These are phyloP conservation scores for Rapana venosa DNA, from an alignment of 2,888 invertebrate genomes.

Conservation along the genomic window DNA sequence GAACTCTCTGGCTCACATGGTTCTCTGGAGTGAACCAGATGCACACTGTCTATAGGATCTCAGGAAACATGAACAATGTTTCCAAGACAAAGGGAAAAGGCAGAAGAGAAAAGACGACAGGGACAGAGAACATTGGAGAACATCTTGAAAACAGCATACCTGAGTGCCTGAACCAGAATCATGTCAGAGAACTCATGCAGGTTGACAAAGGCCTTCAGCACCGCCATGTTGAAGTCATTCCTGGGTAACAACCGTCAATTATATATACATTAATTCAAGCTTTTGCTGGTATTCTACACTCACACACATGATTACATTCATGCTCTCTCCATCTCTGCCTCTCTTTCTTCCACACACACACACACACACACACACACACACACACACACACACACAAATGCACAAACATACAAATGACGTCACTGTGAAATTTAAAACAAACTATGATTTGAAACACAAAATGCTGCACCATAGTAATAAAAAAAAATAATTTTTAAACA, in stretches of 20 bases:
- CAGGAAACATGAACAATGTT: neutral
- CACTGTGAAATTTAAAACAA: too few species aligned
- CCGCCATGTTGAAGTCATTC: slow-evolving; percentile 96
- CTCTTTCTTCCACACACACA: too few species aligned
- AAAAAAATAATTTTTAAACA: too few species aligned
- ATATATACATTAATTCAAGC: neutral
- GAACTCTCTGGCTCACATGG: too few species aligned
- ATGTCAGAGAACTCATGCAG: slow-evolving; percentile 98
- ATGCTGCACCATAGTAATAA: too few species aligned
- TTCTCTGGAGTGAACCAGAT: too few species aligned
- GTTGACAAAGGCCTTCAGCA: slow-evolving; percentile 95
- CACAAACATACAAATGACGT: neutral
- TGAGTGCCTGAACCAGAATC: slow-evolving; percentile 96
- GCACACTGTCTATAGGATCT: too few species aligned
- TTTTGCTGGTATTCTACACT: neutral
- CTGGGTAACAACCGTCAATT: neutral
- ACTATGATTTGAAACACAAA: too few species aligned
- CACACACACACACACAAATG: too few species aligned
- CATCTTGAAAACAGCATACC: slow-evolving; percentile 81
- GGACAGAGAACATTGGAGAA: neutral
- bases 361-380: too few species aligned
- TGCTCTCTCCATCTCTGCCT: too few species aligned
- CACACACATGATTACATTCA: too few species aligned
- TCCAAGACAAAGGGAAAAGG: neutral
- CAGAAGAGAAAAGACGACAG: neutral